phyloP scores from a whole-genome alignment of 2,888 invertebrate genomes.

The Peribatodes rhomboidaria region DNA sequence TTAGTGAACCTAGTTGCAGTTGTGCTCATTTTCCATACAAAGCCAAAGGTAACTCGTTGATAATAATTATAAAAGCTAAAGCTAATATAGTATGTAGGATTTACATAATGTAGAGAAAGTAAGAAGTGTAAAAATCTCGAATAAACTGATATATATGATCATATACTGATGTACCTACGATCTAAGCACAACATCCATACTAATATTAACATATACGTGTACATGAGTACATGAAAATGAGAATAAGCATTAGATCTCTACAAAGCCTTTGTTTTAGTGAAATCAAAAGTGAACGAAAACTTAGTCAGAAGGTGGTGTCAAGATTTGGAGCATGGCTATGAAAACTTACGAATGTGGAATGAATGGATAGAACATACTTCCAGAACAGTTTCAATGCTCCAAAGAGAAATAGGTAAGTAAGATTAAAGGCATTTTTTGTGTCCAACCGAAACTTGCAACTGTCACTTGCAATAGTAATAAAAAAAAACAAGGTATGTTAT shows the following conservation, averaged over 20 bases:
- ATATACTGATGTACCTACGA: too few relatives aligned
- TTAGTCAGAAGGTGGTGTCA: constrained; percentile 65
- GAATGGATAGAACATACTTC: constrained; percentile 67
- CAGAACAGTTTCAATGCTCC: constrained; percentile 52
- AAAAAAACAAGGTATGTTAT: too few relatives aligned
- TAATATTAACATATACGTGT: too few relatives aligned
- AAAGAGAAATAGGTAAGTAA: constrained; percentile 55
- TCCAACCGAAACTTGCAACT: not conserved
- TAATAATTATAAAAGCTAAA: not conserved
- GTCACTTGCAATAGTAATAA: too few relatives aligned
- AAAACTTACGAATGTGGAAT: constrained; percentile 69
- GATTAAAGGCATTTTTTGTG: constrained; percentile 1
- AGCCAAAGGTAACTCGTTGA: constrained; percentile 21
- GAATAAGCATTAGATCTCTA: not conserved
- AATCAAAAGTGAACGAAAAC: constrained; percentile 39
- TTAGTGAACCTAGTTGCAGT: constrained; percentile 51
- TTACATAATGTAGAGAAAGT: too few relatives aligned
- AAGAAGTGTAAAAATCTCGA: too few relatives aligned
- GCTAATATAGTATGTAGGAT: too few relatives aligned
- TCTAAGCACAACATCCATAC: too few relatives aligned
- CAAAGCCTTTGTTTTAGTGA: constrained; percentile 48
- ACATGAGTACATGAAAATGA: too few relatives aligned
- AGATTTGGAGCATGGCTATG: constrained; percentile 62
- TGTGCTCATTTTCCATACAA: constrained; percentile 25
- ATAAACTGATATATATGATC: too few relatives aligned